These are phyloP conservation scores for Pollenia labialis DNA, from an alignment of 2,888 invertebrate genomes.

Conservation along the genomic window DNA sequence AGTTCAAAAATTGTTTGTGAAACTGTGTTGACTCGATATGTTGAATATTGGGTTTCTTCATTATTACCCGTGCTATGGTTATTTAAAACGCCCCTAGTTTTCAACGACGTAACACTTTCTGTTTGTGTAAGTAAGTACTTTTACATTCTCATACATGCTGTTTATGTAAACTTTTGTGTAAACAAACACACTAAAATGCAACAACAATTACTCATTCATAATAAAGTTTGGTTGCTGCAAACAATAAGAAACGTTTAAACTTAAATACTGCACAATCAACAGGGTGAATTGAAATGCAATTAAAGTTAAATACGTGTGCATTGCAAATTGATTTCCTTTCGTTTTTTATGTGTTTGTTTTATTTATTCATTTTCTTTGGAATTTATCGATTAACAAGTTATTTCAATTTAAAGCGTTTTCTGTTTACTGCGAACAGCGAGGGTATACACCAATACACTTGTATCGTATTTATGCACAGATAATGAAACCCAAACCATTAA, in stretches of 20 bases:
- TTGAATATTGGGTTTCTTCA: too few relatives aligned
- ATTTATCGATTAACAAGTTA: constrained; percentile 24
- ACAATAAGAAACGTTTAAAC: constrained; percentile 41
- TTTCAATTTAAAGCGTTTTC: constrained; percentile 35
- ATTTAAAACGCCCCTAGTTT: neutral
- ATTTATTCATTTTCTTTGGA: constrained; percentile 5
- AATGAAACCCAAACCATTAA: neutral
- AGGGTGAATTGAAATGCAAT: constrained; percentile 57
- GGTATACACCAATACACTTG: neutral
- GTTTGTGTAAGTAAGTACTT: neutral
- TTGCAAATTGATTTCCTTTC: constrained; percentile 41
- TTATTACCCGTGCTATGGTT: too few relatives aligned
- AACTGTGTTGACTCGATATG: too few relatives aligned
- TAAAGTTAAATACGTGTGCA: constrained; percentile 52
- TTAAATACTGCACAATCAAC: constrained; percentile 37
- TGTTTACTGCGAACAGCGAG: neutral
- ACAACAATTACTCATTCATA: constrained; percentile 14
- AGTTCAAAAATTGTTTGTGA: too few relatives aligned
- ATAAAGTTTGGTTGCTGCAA: constrained; percentile 23
- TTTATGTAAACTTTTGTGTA: constrained; percentile 2
- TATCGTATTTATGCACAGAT: neutral
- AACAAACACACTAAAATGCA: neutral
- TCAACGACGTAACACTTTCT: neutral
- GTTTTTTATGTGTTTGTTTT: constrained; percentile 2
- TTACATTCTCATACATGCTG: neutral